Base-by-base conservation (phyloP, 2,797 vertebrate species). In the Sparidentex hasta region DNA sequence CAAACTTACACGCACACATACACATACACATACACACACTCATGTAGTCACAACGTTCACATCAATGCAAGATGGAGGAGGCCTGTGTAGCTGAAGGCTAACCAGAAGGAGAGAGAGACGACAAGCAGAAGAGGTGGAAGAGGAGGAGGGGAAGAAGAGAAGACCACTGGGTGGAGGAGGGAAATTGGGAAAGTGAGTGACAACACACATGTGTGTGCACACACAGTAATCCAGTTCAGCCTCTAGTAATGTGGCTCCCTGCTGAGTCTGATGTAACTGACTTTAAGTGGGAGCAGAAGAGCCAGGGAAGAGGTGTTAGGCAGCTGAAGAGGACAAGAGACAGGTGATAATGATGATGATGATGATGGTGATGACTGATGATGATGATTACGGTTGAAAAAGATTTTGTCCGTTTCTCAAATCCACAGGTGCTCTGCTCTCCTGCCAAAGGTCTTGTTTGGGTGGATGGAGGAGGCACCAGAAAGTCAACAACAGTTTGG, bases 1-100 rank as follows among this genome's bases (percentile, higher is more conserved):
- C 33, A 27, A 23, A 74, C 48, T 46, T 47, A 74, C 57, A 61
- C 20, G 46, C n/a, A 8, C 65, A 63, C 33, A 76, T 61, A 63
- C 33, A 76, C 63, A 78, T 68, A 65, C 65, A 78, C 51, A 78
- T 33, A 65, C 68, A 69, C 50, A 57, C 17, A 48, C 29, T 33
- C 29, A 76, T 14, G 17, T 6, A 85, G 65, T 79, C 81, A 74
- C 78, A 78, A 20, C 33, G 78, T 72, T 81, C 65, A 78, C 77
- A 58, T 81, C 71, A 70, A 69, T 76, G 81, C 65, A 91, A 86
- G 85, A 93, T 90, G 88, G 88, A 88, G 87, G 80, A 81, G 72
- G 82, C 62, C 79, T 77, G 38, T 57, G 41, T 72, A 65, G 86
- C 82, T 88, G 61, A 77, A 74, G 76, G 85, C 76, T 70, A 67